phyloP scores from a whole-genome alignment of 2,797 vertebrate species.

The Chrysocyon brachyurus region DNA sequence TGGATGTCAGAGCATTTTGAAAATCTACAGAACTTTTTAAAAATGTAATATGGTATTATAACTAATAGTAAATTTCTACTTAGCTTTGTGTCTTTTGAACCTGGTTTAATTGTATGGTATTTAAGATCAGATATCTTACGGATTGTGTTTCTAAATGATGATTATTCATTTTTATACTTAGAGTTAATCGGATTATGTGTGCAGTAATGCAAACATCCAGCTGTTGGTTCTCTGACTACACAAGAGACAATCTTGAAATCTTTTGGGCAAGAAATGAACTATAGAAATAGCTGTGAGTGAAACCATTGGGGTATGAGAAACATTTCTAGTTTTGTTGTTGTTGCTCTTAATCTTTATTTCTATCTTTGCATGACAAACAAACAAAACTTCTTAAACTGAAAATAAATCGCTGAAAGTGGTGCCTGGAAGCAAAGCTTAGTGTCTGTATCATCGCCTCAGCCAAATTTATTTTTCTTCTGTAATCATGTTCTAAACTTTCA shows the following conservation, averaged over 20 bases:
- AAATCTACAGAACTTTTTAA: constrained; percentile 15
- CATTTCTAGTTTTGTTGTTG: background rate
- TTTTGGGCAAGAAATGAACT: background rate
- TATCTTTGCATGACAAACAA: background rate
- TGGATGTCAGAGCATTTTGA: background rate
- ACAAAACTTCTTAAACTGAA: background rate
- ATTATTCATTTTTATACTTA: constrained; percentile 29
- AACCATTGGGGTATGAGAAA: background rate
- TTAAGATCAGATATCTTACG: constrained; percentile 7
- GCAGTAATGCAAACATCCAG: background rate
- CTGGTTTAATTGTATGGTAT: background rate
- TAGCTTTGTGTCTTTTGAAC: background rate
- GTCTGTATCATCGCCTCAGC: background rate
- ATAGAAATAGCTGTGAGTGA: background rate
- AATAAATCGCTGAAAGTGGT: background rate
- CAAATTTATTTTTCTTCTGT: background rate
- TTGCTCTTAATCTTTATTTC: background rate
- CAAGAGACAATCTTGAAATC: background rate
- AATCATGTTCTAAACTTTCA: background rate
- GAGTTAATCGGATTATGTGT: background rate
- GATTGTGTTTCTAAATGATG: constrained; percentile 38
- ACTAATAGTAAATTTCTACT: background rate
- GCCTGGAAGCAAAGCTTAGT: background rate
- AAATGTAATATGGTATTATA: background rate
- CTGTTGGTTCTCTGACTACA: background rate